Percentiles rank a stretch among this genome's conserved stretches.
Conservation (phyloP, 2,113 vertebrate species). For the Motacilla tschutschensis region DNA sequence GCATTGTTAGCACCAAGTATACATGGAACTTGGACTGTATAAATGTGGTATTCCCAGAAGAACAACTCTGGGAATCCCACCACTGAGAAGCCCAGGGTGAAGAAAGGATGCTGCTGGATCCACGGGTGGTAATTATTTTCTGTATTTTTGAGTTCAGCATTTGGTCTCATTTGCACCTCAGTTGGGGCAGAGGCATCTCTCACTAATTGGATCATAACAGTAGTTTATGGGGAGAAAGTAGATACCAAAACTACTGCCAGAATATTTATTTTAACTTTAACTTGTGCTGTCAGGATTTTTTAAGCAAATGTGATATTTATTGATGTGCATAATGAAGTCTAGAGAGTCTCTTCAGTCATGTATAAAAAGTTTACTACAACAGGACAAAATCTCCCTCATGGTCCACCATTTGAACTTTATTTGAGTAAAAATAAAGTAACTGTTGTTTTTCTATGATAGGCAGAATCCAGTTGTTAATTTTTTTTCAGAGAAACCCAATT, state of each 20-base stretch:
- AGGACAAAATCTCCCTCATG: neutral
- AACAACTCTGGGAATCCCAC: neutral
- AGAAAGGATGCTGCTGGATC: neutral
- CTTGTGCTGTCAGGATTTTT: neutral
- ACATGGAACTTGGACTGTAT: neutral
- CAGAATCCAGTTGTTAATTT: neutral
- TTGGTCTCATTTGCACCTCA: neutral
- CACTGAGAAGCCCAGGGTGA: rapidly evolving
- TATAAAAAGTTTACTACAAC: neutral
- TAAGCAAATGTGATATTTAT: neutral
- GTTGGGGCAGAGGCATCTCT: neutral
- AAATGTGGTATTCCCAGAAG: neutral
- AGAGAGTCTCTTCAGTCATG: neutral
- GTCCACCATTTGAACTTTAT: neutral
- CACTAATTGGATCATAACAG: neutral
- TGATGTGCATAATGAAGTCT: neutral
- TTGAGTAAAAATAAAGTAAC: neutral
- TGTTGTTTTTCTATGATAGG: neutral
- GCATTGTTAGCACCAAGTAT: neutral
- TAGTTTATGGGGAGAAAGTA: neutral
- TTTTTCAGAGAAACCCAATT: neutral
- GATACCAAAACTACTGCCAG: neutral
- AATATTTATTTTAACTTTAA: neutral
- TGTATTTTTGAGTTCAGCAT: rapidly evolving
- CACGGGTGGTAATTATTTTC: neutral